Evolutionary conservation across 2,888 invertebrate species (phyloP).

Genomic region (Acrobasis suavella): DNA sequence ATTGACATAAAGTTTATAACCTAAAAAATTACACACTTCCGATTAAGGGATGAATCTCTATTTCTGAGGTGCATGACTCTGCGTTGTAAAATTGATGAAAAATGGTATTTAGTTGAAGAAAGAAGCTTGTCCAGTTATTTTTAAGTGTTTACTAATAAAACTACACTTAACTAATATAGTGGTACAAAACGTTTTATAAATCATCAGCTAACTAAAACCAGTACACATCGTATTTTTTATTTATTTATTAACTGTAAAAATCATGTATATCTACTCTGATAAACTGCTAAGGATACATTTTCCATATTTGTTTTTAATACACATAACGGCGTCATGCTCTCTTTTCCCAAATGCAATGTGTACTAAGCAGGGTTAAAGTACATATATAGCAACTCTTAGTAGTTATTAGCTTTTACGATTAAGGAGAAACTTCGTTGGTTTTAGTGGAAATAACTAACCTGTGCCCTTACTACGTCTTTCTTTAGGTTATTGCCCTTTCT

Average conservation of each 20-base stretch:
- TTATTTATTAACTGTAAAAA: no score
- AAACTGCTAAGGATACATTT: not conserved
- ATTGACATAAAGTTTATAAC: no score
- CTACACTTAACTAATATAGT: no score
- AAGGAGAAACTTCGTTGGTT: no score
- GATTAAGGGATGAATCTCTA: no score
- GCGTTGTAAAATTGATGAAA: no score
- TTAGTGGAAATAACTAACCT: not conserved
- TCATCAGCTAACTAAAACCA: not conserved
- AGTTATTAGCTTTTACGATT: not conserved
- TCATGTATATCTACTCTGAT: not conserved
- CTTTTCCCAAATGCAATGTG: slow-evolving; percentile 1
- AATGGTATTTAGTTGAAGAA: no score
- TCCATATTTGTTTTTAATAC: not conserved
- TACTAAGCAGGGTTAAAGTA: slow-evolving; percentile 2
- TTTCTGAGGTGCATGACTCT: no score
- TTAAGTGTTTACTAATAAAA: no score
- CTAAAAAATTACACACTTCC: no score
- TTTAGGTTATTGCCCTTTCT: slow-evolving; percentile 5
- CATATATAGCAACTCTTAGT: not conserved
- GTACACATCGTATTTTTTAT: not conserved
- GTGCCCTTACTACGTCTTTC: slow-evolving; percentile 10
- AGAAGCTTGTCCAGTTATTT: no score
- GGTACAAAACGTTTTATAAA: no score
- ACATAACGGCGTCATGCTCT: not conserved